These are phyloP conservation scores for Phrixothrix hirtus DNA, from an alignment of 2,888 invertebrate species.

Conservation along the genomic window DNA sequence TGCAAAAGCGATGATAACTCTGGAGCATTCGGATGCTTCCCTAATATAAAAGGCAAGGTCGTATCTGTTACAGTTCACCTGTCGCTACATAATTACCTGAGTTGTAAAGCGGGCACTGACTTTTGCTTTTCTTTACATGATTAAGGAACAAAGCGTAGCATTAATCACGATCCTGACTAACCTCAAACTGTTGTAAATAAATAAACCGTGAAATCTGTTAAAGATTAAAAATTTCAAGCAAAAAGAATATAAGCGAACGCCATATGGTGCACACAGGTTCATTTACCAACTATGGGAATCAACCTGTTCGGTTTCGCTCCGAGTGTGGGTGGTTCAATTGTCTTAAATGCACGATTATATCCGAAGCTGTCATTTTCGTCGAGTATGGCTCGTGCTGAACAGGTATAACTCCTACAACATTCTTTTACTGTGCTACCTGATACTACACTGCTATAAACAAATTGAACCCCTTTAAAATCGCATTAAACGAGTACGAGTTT, in stretches of 20 bases:
- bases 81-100: slow-evolving; percentile 34
- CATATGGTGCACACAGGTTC: slow-evolving; percentile 39
- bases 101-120: slow-evolving; percentile 33
- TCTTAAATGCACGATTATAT: slow-evolving; percentile 20
- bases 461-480: slow-evolving; percentile 30
- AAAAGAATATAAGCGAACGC: slow-evolving; percentile 35
- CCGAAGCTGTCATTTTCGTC: slow-evolving; percentile 19
- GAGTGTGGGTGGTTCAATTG: slow-evolving; percentile 28
- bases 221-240: slow-evolving; percentile 35
- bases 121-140: slow-evolving; percentile 32
- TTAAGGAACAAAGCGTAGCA: slow-evolving; percentile 19
- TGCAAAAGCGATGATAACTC: too few relatives aligned
- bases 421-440: slow-evolving; percentile 38
- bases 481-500: slow-evolving; percentile 21
- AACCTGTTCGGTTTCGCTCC: slow-evolving; percentile 28
- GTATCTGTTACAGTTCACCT: slow-evolving; percentile 31
- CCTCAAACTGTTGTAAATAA: slow-evolving; percentile 37
- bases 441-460: slow-evolving; percentile 33
- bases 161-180: slow-evolving; percentile 23
- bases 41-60: slow-evolving; percentile 24
- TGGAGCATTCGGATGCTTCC: too few relatives aligned
- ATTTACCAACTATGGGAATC: slow-evolving; percentile 20
- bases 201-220: slow-evolving; percentile 36
- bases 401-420: slow-evolving; percentile 41
- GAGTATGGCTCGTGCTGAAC: slow-evolving; percentile 35